Evolutionary conservation across 2,113 vertebrate species (phyloP).

Genomic region (Polypterus senegalus): DNA sequence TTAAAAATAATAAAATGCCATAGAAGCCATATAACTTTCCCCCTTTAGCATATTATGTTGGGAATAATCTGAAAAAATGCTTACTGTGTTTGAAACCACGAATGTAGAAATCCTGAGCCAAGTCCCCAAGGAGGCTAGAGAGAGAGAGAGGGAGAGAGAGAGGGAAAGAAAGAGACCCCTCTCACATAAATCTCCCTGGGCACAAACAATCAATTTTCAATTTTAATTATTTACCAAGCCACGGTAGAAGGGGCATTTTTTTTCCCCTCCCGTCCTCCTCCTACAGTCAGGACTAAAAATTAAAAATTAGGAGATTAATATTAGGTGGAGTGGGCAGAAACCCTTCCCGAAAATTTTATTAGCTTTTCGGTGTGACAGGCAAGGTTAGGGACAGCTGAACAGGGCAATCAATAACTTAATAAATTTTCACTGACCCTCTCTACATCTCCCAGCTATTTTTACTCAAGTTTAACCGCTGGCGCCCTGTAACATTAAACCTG

Average conservation of each 20-base stretch:
- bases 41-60: constrained; percentile 74
- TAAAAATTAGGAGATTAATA: constrained; percentile 67
- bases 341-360: constrained; percentile 35
- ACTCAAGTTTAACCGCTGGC: constrained; percentile 31
- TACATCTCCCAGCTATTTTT: constrained; percentile 29
- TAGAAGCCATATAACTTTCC: constrained; percentile 47
- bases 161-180: constrained; percentile 38
- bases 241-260: constrained; percentile 63
- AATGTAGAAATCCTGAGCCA: constrained; percentile 54
- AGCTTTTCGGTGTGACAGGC: constrained; percentile 26
- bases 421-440: constrained; percentile 42
- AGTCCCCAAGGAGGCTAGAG: constrained; percentile 53
- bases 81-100: constrained; percentile 69
- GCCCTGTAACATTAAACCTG: constrained; percentile 29
- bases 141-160: constrained; percentile 17
- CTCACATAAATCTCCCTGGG: constrained; percentile 73
- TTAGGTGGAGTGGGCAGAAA: constrained; percentile 44
- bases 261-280: constrained; percentile 25
- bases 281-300: constrained; percentile 66
- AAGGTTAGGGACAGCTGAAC: constrained; percentile 43
- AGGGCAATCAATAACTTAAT: constrained; percentile 57
- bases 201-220: constrained; percentile 86
- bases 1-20: constrained; percentile 61
- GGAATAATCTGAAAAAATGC: constrained; percentile 86
- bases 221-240: constrained; percentile 86